Evolutionary conservation across 2,888 invertebrate genomes (phyloP), one percentile per base, ranked within the genome.

Genomic region (Nomada lathburiana): DNA sequence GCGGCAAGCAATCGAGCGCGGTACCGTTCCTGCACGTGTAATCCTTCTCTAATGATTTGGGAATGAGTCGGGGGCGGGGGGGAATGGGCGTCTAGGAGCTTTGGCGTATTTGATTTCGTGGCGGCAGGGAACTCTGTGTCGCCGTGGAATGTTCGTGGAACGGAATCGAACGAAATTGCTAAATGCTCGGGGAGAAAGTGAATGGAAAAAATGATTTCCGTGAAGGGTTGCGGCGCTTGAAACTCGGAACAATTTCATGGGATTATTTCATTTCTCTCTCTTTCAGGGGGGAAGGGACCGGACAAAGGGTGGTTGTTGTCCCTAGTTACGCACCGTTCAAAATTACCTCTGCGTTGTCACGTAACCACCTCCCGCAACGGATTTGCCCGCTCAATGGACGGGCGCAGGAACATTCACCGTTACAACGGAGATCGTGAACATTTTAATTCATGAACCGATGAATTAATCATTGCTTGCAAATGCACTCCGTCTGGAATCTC

Each of bases 391-490:
- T 82, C 80, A 80, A 85, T 88, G 84, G 83, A 69, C 59, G 69
- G 72, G 65, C 36, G 76, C 74, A 65, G 79, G 76, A 68, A 63
- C 81, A 77, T 88, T 86, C 86, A 85, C 86, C 86, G 88, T 88
- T 88, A 88, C 88, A 86, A 86, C 84, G 84, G 86, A 82, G 85
- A 88, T 88, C 88, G 88, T 88, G 88, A 88, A 88, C 81, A 86
- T 88, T 88, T 88, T 88, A 88, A 88, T 88, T 88, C 88, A 88
- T 88, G 88, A 88, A 84, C 77, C 88, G 75, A 88, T 88, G 88
- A 88, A 88, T 88, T 88, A 88, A 85, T 88, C 88, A 88, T 88
- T 81, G 76, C 86, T 88, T 83, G 86, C 86, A 88, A 88, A 88
- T 88, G 78, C 80, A 75, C 81, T 77, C 77, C 77, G 88, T 81